Conservation (phyloP, 2,888 invertebrate species). For the Ectropis crepuscularia region DNA sequence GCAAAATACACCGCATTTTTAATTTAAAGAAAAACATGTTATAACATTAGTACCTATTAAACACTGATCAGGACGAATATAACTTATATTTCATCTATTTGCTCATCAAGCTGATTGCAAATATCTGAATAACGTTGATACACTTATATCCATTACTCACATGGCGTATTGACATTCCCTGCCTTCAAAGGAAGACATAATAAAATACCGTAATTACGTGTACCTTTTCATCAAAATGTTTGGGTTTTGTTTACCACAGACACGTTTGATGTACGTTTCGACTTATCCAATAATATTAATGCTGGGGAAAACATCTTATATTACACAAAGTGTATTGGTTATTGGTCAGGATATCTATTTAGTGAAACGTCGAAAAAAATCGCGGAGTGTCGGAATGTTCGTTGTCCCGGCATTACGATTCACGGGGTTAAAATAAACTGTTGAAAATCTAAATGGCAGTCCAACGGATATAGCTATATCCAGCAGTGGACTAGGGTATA, state of each 20-base stretch:
- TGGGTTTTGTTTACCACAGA: constrained; percentile 66
- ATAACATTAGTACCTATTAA: too few relatives aligned
- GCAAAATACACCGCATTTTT: too few relatives aligned
- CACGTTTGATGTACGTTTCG: constrained; percentile 72
- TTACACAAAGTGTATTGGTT: constrained; percentile 7
- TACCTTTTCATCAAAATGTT: constrained; percentile 63
- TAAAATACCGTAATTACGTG: constrained; percentile 64
- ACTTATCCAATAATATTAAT: constrained; percentile 82
- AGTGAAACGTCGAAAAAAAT: not conserved
- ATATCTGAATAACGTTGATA: constrained; percentile 19
- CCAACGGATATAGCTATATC: too few relatives aligned
- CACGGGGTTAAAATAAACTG: not conserved
- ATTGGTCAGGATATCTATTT: constrained; percentile 1
- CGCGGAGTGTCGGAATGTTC: not conserved
- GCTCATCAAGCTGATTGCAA: constrained; percentile 22
- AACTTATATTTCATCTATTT: constrained; percentile 9
- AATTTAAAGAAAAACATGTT: too few relatives aligned
- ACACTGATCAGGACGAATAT: not conserved
- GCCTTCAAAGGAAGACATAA: constrained; percentile 39
- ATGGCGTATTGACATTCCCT: constrained; percentile 37
- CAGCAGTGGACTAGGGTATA: too few relatives aligned
- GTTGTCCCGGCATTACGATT: not conserved
- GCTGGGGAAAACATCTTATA: constrained; percentile 44
- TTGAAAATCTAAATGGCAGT: too few relatives aligned
- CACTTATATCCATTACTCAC: constrained; percentile 32